Evolutionary conservation across 2,888 invertebrate genomes (phyloP).

Genomic region (Amiota communis): DNA sequence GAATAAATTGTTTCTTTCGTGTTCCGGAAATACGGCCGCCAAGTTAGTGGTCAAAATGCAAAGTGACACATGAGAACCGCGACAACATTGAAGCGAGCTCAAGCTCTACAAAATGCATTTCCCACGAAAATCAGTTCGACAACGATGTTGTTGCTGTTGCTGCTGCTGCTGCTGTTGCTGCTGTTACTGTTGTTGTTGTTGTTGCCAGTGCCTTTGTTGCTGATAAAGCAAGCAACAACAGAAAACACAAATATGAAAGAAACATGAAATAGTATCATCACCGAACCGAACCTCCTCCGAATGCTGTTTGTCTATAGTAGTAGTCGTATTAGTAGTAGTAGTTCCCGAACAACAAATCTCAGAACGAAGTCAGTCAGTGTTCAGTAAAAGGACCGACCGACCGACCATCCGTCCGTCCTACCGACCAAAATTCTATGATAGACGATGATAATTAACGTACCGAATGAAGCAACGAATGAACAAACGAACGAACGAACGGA

Average conservation of each 20-base stretch:
- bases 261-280: not conserved
- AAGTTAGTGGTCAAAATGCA: slow-evolving; percentile 72
- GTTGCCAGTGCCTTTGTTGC: slow-evolving; percentile 29
- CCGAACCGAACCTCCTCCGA: slow-evolving; percentile 20
- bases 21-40: slow-evolving; percentile 71
- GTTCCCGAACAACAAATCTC: not conserved
- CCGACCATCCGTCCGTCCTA: not conserved
- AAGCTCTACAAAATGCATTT: slow-evolving; percentile 33
- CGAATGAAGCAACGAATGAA: not conserved
- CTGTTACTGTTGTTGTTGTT: slow-evolving; percentile 34
- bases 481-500: slow-evolving; percentile 4
- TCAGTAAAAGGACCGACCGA: not conserved
- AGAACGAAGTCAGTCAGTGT: not conserved
- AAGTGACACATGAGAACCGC: slow-evolving; percentile 64
- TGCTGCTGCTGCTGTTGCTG: slow-evolving; percentile 33
- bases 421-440: no score
- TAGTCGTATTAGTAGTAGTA: no score
- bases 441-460: not conserved
- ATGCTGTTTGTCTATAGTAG: slow-evolving; percentile 41
- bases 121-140: slow-evolving; percentile 37
- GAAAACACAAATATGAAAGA: slow-evolving; percentile 9
- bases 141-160: slow-evolving; percentile 25
- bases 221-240: slow-evolving; percentile 33
- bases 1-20: slow-evolving; percentile 30
- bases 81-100: slow-evolving; percentile 35